A percentile compares a stretch with the other conserved stretches of the same genome.
phyloP scores from a whole-genome alignment of 2,797 vertebrate species.

The Poeciliopsis presidionis region DNA sequence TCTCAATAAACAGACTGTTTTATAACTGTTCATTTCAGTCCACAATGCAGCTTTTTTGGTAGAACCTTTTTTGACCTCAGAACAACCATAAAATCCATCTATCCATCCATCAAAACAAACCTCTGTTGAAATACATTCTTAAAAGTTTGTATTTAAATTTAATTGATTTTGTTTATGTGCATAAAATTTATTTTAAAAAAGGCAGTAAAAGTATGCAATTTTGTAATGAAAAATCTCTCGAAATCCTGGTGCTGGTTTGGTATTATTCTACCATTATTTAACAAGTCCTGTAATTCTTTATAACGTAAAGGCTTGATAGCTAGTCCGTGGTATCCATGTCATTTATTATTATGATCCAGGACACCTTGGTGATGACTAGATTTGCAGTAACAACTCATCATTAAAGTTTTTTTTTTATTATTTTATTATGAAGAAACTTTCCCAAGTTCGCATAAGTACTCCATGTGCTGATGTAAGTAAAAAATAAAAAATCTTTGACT shows the following conservation, averaged over 20 bases:
- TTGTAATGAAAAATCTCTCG: neutral
- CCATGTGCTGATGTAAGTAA: conserved; percentile 6
- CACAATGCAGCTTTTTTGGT: conserved; percentile 23
- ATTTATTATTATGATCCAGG: conserved; percentile 50
- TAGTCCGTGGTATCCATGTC: conserved; percentile 31
- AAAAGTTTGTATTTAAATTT: neutral
- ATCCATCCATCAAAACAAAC: neutral
- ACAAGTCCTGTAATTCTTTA: conserved; percentile 22
- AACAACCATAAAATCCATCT: conserved; percentile 14
- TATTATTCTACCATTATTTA: conserved; percentile 17
- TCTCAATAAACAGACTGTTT: conserved; percentile 44
- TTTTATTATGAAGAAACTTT: conserved; percentile 27
- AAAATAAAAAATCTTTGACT: conserved; percentile 45
- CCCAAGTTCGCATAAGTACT: conserved; percentile 27
- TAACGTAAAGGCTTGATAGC: conserved; percentile 53
- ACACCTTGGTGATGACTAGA: conserved; percentile 31
- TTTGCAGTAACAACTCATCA: conserved; percentile 36
- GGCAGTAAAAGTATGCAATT: neutral
- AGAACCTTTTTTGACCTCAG: neutral
- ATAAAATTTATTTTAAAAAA: neutral
- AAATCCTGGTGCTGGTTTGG: neutral
- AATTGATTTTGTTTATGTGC: neutral
- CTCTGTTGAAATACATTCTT: neutral
- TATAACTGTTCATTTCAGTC: conserved; percentile 49
- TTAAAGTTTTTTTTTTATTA: conserved; percentile 26